A percentile compares a stretch with the other conserved stretches of the same genome.
phyloP scores from a whole-genome alignment of 1,140 invertebrate species.

The Lithobius niger region DNA sequence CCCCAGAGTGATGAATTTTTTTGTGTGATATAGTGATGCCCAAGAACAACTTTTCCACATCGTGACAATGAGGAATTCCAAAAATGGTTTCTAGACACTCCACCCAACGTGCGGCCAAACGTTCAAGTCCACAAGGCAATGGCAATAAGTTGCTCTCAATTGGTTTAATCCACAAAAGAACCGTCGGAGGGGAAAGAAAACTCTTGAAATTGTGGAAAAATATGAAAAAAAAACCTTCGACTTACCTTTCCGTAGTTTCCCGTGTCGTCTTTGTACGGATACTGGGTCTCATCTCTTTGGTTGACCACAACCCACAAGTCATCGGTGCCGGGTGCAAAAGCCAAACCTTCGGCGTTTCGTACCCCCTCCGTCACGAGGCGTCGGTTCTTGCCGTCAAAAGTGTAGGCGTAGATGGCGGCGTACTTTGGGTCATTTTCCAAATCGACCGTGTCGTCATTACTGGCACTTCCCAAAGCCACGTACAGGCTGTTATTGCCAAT shows the following conservation, averaged over 20 bases:
- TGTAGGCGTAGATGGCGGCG: slow-evolving; percentile 1
- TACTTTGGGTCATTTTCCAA: background rate
- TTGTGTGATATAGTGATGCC: too few relatives aligned
- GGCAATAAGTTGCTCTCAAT: too few relatives aligned
- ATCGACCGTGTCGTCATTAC: background rate
- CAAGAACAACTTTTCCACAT: too few relatives aligned
- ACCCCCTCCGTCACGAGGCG: background rate
- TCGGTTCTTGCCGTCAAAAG: background rate
- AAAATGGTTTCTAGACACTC: too few relatives aligned
- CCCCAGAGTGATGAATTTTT: too few relatives aligned
- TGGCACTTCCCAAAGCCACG: background rate
- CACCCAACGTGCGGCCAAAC: too few relatives aligned
- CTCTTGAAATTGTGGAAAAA: too few relatives aligned
- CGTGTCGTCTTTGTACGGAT: background rate
- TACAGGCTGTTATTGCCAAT: background rate
- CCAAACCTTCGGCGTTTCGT: slow-evolving; percentile 4
- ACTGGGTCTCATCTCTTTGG: background rate
- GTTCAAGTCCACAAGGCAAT: too few relatives aligned
- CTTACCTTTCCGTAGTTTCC: background rate
- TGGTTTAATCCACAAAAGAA: too few relatives aligned
- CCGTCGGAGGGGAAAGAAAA: too few relatives aligned
- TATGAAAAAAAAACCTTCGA: too few relatives aligned
- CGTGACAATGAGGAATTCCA: too few relatives aligned
- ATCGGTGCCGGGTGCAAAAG: background rate
- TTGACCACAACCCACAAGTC: slow-evolving; percentile 6